Evolutionary conservation across 2,888 invertebrate species (phyloP), one percentile per base, ranked within the genome.

Genomic region (Cheilosia vernalis): DNA sequence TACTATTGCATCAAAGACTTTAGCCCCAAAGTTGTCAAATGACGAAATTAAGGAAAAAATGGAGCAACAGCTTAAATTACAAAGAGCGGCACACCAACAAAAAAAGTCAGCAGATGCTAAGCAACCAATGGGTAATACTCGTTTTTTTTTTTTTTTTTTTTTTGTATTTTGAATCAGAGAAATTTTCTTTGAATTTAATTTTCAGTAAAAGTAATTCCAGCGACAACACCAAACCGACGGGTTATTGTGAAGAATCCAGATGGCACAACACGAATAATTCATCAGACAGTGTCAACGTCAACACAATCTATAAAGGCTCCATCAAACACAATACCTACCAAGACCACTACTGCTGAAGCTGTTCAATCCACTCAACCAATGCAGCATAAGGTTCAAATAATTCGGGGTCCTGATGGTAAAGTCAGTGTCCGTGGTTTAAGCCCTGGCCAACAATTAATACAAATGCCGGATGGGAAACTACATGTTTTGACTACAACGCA

Each of bases 391-490:
- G 96, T 98, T 15, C 98, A 98, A 93, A 97, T 98, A 87, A 95
- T 97, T 89, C 95, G 97, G 87, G 95, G 96, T 0, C 96, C 97
- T 0, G 97, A 98, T 91, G 98, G 98, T 27, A 97, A 98, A 92
- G 93, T 98, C 17, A 97, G 98, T 88, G 98, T 98, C 1, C 95
- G 97, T 81, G 98, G 98, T 0, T 93, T 98, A 9, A 94, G 97
- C 91, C 97, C 98, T 56, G 98, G 98, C 69, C 98, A 98, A 90
- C 98, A 98, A 90, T 93, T 98, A 73, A 95, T 98, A 53, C 97
- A 98, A 91, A 96, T 98, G 94, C 96, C 98, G 0, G 98, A 98
- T 91, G 98, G 98, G 0, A 97, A 97, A 90, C 93, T 98, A 27
- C 98, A 98, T 90, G 95, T 98, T 19, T 93, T 94, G 55, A 92